Conservation (phyloP, 2,797 vertebrate species). For the Malacoraja senta region DNA sequence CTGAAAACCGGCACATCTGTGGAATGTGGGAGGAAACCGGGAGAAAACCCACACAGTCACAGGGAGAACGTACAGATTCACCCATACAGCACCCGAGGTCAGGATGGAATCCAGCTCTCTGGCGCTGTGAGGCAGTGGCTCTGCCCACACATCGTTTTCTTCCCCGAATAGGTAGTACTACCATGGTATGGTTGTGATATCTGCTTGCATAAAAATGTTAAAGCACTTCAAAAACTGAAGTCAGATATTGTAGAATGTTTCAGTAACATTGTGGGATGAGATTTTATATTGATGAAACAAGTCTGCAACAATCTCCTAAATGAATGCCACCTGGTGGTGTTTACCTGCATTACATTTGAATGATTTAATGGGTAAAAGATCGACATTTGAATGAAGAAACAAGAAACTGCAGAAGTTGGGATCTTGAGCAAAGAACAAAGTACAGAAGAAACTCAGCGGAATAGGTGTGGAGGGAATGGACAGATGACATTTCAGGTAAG, state of each 20-base stretch:
- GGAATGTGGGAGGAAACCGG: too few relatives aligned
- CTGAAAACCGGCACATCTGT: too few relatives aligned
- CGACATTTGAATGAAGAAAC: not conserved
- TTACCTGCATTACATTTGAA: not conserved
- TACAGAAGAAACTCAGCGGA: too few relatives aligned
- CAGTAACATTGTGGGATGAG: not conserved
- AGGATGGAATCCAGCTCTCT: too few relatives aligned
- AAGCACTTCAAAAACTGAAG: not conserved
- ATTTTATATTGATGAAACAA: not conserved
- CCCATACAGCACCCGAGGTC: too few relatives aligned
- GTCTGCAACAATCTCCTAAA: not conserved
- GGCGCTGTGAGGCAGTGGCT: too few relatives aligned
- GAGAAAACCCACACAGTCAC: too few relatives aligned
- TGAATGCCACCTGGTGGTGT: not conserved
- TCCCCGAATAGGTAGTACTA: not conserved
- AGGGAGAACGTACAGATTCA: too few relatives aligned
- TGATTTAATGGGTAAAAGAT: not conserved
- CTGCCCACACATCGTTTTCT: not conserved
- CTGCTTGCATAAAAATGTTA: not conserved
- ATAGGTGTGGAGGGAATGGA: too few relatives aligned
- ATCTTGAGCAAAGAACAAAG: too few relatives aligned
- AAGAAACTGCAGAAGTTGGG: too few relatives aligned
- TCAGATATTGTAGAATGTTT: not conserved
- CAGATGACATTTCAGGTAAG: too few relatives aligned
- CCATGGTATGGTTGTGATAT: not conserved